Conservation (phyloP, 2,888 invertebrate species). For the Leptinotarsa haldemani region DNA sequence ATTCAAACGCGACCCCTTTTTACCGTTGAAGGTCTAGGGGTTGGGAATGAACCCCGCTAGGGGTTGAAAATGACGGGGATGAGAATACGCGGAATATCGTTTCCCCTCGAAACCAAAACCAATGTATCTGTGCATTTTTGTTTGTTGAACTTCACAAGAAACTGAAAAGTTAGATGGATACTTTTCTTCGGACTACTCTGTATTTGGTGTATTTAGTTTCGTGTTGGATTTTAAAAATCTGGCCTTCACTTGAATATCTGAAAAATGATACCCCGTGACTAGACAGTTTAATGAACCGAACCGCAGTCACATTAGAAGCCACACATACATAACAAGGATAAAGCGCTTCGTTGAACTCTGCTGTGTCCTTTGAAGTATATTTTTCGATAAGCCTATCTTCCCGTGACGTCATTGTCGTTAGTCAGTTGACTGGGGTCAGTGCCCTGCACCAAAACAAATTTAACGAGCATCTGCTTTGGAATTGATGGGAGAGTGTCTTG, state of each 20-base stretch:
- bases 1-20: no score
- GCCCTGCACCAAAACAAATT: slow-evolving; percentile 10
- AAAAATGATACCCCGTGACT: neutral
- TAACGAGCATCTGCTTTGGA: slow-evolving; percentile 2
- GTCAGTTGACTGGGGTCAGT: neutral
- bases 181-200: no score
- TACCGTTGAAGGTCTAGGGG: no score
- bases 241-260: neutral
- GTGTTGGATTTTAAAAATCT: no score
- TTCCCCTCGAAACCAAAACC: no score
- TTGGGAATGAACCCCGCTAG: no score
- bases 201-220: no score
- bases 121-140: no score
- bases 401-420: slow-evolving; percentile 10
- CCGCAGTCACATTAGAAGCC: neutral
- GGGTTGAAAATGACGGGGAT: no score
- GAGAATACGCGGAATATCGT: no score
- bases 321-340: neutral
- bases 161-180: no score
- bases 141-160: no score
- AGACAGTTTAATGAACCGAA: neutral
- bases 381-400: slow-evolving; percentile 16
- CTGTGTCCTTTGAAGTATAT: neutral
- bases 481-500: neutral
- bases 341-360: slow-evolving; percentile 1